A percentile compares a stretch with the other conserved stretches of the same genome.
These are phyloP conservation scores for Galeopsomyia nigrocyanea DNA, from an alignment of 2,888 invertebrate genomes.

Conservation along the genomic window DNA sequence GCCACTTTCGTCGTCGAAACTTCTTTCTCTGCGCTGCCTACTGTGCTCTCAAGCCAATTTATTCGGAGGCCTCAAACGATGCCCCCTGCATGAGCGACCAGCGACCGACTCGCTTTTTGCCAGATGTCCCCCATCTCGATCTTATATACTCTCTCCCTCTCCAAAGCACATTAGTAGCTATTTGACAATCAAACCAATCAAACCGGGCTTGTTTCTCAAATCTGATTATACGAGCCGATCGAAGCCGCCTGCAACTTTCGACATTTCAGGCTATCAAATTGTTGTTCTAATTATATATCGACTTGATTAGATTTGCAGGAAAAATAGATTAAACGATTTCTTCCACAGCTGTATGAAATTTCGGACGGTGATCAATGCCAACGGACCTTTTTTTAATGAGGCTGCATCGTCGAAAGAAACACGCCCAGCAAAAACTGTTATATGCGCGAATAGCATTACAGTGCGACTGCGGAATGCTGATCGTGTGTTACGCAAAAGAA, in stretches of 20 bases:
- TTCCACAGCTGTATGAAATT: constrained; percentile 24
- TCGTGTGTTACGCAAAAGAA: constrained; percentile 18
- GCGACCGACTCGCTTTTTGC: constrained; percentile 37
- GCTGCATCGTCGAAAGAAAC: not conserved
- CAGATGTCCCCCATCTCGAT: too few relatives aligned
- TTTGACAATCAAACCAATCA: too few relatives aligned
- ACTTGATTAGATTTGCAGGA: constrained; percentile 26
- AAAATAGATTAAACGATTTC: constrained; percentile 6
- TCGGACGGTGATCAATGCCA: constrained; percentile 25
- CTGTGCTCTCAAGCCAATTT: constrained; percentile 22
- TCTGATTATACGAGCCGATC: too few relatives aligned
- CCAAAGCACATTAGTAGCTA: constrained; percentile 3
- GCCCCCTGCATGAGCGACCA: constrained; percentile 11
- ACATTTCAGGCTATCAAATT: too few relatives aligned
- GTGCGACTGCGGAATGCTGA: constrained; percentile 20
- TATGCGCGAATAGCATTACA: not conserved
- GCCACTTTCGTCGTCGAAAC: constrained; percentile 42
- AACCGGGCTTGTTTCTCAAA: too few relatives aligned
- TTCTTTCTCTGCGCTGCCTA: constrained; percentile 16
- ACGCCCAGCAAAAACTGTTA: not conserved
- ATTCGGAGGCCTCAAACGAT: constrained; percentile 37
- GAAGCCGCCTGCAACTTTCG: not conserved
- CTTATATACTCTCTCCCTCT: constrained; percentile 6
- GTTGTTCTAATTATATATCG: constrained; percentile 13
- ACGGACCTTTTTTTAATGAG: constrained; percentile 18